Conservation (phyloP, 1,140 invertebrate species). For the Macrotrachela quadricornifera region DNA sequence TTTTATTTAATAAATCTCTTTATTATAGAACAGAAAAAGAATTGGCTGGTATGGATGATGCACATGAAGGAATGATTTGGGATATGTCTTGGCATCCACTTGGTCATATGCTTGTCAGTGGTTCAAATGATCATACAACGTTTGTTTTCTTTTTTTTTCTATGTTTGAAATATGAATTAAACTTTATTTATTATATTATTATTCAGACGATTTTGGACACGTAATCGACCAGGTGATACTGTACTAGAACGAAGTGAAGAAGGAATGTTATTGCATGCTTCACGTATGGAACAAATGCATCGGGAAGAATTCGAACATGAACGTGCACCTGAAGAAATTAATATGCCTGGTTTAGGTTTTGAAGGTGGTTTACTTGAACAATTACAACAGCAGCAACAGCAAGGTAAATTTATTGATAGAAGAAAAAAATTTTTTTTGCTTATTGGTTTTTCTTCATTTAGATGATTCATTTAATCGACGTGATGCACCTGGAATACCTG, state of each 20-base stretch:
- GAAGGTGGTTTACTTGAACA: conserved; percentile 1
- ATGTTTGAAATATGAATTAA: background rate
- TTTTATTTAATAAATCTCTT: background rate
- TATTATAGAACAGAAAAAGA: conserved; percentile 73
- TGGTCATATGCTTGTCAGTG: conserved; percentile 89
- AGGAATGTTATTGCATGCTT: background rate
- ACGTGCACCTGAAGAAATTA: background rate
- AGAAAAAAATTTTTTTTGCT: background rate
- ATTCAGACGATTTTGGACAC: conserved; percentile 74
- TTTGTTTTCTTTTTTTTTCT: conserved; percentile 13
- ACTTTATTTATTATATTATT: background rate
- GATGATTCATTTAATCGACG: background rate
- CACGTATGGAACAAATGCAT: background rate
- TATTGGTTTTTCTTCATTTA: too few species aligned
- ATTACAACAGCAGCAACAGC: background rate
- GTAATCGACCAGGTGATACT: conserved; percentile 86
- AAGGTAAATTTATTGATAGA: background rate
- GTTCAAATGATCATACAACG: conserved; percentile 87
- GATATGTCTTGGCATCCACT: conserved; percentile 94
- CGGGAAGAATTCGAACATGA: background rate
- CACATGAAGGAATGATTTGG: conserved; percentile 97
- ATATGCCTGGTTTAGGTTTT: conserved; percentile 2
- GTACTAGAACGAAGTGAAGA: conserved; percentile 78
- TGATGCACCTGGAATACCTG: background rate
- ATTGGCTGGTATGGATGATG: conserved; percentile 86